Percentiles rank a stretch among this genome's conserved stretches.
Conservation (phyloP, 2,797 vertebrate genomes). For the Rallus crepitans region DNA sequence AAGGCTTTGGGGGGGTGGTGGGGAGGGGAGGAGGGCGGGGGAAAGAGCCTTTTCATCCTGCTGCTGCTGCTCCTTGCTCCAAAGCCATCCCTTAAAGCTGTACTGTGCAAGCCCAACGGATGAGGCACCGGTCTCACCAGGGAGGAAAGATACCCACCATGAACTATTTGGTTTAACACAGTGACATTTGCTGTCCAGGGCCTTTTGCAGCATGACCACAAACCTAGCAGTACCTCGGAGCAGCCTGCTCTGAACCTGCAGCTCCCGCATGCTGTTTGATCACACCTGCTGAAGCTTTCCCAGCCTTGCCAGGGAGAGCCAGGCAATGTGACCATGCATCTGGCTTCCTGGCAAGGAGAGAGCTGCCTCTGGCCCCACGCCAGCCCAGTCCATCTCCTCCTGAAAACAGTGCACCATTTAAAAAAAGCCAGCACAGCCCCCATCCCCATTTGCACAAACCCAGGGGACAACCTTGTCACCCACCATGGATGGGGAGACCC, state of each 20-base stretch:
- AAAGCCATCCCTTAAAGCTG: neutral
- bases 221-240: neutral
- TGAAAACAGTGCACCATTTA: slow-evolving; percentile 2
- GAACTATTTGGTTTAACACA: fast-evolving
- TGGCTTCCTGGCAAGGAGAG: slow-evolving; percentile 73
- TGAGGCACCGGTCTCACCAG: fast-evolving
- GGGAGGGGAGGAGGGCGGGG: neutral
- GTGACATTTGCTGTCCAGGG: neutral
- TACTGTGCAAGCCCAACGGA: neutral
- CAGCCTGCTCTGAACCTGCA: slow-evolving; percentile 41
- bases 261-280: slow-evolving; percentile 67
- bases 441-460: fast-evolving
- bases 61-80: slow-evolving; percentile 41
- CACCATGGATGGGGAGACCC: fast-evolving
- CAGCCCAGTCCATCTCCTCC: slow-evolving; percentile 61
- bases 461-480: neutral
- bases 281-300: slow-evolving; percentile 76
- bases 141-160: neutral
- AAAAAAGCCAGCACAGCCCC: fast-evolving
- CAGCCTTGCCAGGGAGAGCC: slow-evolving; percentile 69
- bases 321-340: slow-evolving; percentile 74
- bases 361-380: slow-evolving; percentile 31
- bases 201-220: neutral
- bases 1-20: neutral
- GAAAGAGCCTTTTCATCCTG: neutral